Base-by-base conservation (phyloP, 1,140 invertebrate species). In the Drosophila willistoni region DNA sequence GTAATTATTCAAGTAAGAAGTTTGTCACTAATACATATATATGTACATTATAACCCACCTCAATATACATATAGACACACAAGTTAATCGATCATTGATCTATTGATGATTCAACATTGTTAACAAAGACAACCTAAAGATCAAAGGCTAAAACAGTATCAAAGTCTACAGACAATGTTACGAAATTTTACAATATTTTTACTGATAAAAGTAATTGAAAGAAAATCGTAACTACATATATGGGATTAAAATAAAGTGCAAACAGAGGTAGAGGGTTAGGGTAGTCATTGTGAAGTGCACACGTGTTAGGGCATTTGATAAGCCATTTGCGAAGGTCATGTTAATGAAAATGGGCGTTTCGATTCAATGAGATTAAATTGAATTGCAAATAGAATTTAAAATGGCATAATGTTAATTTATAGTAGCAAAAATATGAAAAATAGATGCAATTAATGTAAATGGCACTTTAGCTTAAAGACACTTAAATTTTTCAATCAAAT, bases 171-270 rank as follows among this genome's bases (percentile, higher is more conserved):
- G 6, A 29, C 7, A 54, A 22, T 25, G 6, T 54, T 54, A 39
- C 19, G 1, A 29, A 41, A n/a, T 10, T 61, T 42, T 17, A 36
- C 34, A 39, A 60, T 39, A 41, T 39, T 12, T 59, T 25, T 25
- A 25, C 25, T 25, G 4, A 0, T 3, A 7, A 22, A 1, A 22
- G 2, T 22, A 22, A 22, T 22, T 22, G n/a, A 62, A 12, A 42
- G 10, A 61, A 44, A 60, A 25, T 5, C 65, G 59, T 36, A 25
- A 25, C 22, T 25, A 4, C 22, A 42, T 42, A 71, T 41, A 39
- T 71, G 61, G n/a, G 34, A 34, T 10, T 10, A 14, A 29, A 6
- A 3, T 1, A 25, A 47, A 34, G 22, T 56, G 33, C 17, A 39
- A 33, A 39, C 36, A 39, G 36, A 39, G 36, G 12, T 13, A 13